Base-by-base conservation (phyloP, 1,140 invertebrate genomes). In the Lethrus apterus region DNA sequence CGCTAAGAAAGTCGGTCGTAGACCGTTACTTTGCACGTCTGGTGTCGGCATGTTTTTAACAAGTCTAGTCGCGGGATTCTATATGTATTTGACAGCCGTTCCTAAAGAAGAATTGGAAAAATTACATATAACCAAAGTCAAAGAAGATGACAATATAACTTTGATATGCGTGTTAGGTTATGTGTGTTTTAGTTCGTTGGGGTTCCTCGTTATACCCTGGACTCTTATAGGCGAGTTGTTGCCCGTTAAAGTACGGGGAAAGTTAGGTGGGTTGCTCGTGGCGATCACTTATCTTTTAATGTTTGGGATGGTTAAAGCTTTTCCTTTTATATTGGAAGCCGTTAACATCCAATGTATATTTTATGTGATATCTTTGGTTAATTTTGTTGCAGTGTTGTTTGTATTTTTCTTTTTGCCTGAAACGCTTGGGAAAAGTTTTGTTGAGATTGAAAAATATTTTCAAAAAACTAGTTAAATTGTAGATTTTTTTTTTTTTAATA, bases 401-500 rank as follows among this genome's bases (percentile, higher is more conserved):
- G 65, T 81, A 15, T 76, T 72, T 41, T 65, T 80, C 23, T 76
- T 77, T 45, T 60, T 88, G 17, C 84, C 84, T 1, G 86, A 89
- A 69, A 89, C 84, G 0, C 73, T 83, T 46, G 81, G 82, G 0
- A 81, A 79, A 60, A 76, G 67, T 4, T 73, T 87, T 40, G 48
- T 54, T 8, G 71, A 78, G 50, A 77, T 78, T 52, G 71, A 76
- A 56, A 53, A 60, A 11, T 57, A 56, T 44, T 66, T 63, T 52
- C 44, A 44, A 30, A 40, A 17, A 34, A 35, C 8, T n/a, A 21
- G 15, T 11, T 7, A n/a, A n/a, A 7, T 26, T 26, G 7, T 7
- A 7, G 7, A 26, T 26, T 26, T 26, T 26, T 26, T 7, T 26
- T 7, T 26, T 26, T 7, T 26, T 26, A 26, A 7, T 26, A 26